Conservation (phyloP, 2,888 invertebrate species). For the Apamea anceps region DNA sequence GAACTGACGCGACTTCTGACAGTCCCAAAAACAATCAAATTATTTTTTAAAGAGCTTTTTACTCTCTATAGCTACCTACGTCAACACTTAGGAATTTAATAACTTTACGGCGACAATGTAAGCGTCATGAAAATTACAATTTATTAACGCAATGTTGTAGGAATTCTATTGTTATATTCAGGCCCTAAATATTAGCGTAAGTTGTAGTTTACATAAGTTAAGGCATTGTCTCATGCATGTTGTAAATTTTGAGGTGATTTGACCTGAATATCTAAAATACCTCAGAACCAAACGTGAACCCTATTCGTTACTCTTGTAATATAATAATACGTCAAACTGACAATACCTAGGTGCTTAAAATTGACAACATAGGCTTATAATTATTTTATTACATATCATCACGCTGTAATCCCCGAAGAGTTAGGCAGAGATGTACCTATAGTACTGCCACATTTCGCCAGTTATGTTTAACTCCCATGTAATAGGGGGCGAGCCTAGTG, state of each 20-base stretch:
- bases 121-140: slow-evolving; percentile 37
- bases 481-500: no score
- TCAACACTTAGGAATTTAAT: slow-evolving; percentile 20
- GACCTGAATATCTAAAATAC: slow-evolving; percentile 59
- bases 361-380: no score
- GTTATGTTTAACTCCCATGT: no score
- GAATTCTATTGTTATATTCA: slow-evolving; percentile 47
- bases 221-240: slow-evolving; percentile 50
- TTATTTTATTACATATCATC: background rate
- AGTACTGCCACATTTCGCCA: no score
- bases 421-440: background rate
- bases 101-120: slow-evolving; percentile 17
- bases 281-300: slow-evolving; percentile 30
- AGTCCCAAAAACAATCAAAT: background rate
- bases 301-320: background rate
- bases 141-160: slow-evolving; percentile 34
- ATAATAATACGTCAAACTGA: slow-evolving; percentile 27
- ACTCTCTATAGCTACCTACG: background rate
- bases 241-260: slow-evolving; percentile 54
- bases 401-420: background rate
- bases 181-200: slow-evolving; percentile 25
- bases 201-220: slow-evolving; percentile 36
- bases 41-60: background rate
- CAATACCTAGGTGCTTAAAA: background rate
- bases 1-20: background rate